Conservation (phyloP, 1,140 invertebrate genomes). For the Cydia fagiglandana region DNA sequence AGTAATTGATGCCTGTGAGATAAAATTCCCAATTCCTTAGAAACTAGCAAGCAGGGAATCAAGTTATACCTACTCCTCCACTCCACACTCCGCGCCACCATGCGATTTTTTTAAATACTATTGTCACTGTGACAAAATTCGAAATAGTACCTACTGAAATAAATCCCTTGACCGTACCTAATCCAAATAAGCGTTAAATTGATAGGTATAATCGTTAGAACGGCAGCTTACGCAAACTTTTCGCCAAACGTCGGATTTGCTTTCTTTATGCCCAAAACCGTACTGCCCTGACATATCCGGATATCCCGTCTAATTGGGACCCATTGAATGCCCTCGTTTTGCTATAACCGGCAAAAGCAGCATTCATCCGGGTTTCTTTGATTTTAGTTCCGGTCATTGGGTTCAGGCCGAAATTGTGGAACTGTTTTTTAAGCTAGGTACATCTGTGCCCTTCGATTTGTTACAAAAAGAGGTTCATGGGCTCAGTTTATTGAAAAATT, state of each 20-base stretch:
- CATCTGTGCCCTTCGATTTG: not conserved
- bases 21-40: no score
- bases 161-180: no score
- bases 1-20: no score
- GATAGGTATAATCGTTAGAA: not conserved
- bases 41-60: no score
- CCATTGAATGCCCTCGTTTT: slow-evolving; percentile 18
- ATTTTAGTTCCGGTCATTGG: slow-evolving; percentile 11
- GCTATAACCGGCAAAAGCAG: slow-evolving; percentile 1
- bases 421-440: slow-evolving; percentile 8
- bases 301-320: slow-evolving; percentile 18
- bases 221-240: not conserved
- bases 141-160: no score
- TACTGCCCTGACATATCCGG: not conserved
- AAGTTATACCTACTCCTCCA: no score
- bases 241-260: not conserved
- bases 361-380: not conserved
- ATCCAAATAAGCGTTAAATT: not conserved
- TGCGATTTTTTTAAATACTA: no score
- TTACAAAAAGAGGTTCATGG: not conserved
- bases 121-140: no score
- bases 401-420: not conserved
- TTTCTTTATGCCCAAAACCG: not conserved
- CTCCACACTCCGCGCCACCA: no score
- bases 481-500: not conserved